Conservation (phyloP, 1,140 invertebrate species). For the Pteromalus puparum region DNA sequence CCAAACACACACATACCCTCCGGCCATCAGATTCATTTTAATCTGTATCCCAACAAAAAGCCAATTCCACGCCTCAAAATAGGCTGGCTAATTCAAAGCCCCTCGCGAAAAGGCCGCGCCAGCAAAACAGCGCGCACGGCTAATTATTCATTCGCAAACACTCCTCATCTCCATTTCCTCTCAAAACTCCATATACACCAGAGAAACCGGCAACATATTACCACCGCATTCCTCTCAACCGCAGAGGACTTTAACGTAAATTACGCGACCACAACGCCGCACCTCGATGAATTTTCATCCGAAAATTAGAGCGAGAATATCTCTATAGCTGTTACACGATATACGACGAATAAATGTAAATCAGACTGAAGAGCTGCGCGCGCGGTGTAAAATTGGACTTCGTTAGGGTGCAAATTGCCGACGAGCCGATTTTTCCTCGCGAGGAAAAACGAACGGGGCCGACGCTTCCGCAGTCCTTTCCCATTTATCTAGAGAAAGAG, state of each 20-base stretch:
- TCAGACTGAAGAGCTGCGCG: not conserved
- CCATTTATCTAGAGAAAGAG: not conserved
- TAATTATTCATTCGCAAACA: not conserved
- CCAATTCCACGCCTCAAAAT: not conserved
- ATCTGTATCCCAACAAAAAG: not conserved
- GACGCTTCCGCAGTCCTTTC: too few relatives aligned
- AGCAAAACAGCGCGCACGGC: not conserved
- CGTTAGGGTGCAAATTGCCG: not conserved
- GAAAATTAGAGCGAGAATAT: not conserved
- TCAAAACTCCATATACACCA: not conserved
- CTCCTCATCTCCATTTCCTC: not conserved
- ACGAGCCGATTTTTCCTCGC: not conserved
- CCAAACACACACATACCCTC: not conserved
- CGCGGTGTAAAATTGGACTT: not conserved
- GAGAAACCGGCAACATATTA: too few relatives aligned
- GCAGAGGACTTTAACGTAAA: too few relatives aligned
- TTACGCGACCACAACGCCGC: not conserved
- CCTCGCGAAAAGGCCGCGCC: not conserved
- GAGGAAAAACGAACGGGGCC: not conserved
- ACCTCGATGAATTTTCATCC: slow-evolving; percentile 3
- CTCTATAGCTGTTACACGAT: not conserved
- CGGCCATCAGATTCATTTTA: not conserved
- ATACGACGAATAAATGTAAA: not conserved
- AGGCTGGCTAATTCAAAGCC: not conserved
- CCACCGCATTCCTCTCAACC: too few relatives aligned